These are phyloP conservation scores for Potamarius usumacintae DNA, from an alignment of 2,113 vertebrate species.

Conservation along the genomic window DNA sequence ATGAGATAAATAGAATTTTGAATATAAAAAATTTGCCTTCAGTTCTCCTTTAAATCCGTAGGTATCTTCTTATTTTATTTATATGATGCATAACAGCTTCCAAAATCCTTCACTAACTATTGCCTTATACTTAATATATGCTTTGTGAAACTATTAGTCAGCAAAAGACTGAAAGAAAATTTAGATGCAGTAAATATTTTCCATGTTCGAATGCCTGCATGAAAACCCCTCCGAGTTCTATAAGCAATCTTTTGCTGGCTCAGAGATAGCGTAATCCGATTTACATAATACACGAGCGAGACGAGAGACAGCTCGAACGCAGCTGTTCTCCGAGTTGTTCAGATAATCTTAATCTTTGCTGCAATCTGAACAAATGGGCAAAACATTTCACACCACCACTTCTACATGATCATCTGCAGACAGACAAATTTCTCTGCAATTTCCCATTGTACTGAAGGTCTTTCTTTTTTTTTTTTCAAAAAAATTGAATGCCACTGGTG, in stretches of 20 bases:
- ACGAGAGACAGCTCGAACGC: neutral
- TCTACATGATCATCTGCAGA: slow-evolving; percentile 52
- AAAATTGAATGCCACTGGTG: slow-evolving; percentile 64
- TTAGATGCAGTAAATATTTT: neutral
- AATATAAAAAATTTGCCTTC: too few relatives aligned
- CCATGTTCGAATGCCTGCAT: neutral
- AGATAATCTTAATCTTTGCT: slow-evolving; percentile 7
- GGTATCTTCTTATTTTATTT: neutral
- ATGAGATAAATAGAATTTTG: too few relatives aligned
- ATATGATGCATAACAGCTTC: neutral
- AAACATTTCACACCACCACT: slow-evolving; percentile 52
- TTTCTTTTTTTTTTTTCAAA: slow-evolving; percentile 57
- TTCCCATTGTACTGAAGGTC: slow-evolving; percentile 41
- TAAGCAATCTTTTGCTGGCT: neutral
- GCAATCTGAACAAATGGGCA: slow-evolving; percentile 18
- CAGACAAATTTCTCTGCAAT: slow-evolving; percentile 56
- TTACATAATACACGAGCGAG: slow-evolving; percentile 26
- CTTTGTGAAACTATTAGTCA: neutral
- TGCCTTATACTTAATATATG: neutral
- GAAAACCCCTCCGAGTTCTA: neutral
- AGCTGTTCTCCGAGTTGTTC: slow-evolving; percentile 22
- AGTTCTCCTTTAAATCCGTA: too few relatives aligned
- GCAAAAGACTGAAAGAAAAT: neutral
- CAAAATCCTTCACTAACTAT: neutral
- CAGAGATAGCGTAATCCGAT: neutral